phyloP scores from a whole-genome alignment of 2,113 vertebrate species.

The Podarcis raffonei region DNA sequence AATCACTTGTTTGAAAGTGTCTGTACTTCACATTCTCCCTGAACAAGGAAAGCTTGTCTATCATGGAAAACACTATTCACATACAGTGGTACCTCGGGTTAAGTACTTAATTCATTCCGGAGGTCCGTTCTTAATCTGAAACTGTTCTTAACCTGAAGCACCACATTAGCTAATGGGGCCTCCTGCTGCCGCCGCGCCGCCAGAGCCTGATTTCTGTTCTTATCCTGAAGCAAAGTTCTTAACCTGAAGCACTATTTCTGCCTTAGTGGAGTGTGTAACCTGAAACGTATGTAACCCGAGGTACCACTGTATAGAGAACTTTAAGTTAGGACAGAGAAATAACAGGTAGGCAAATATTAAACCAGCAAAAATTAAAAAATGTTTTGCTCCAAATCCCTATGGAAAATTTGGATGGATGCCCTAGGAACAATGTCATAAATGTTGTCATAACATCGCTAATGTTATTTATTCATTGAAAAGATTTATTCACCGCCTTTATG shows the following conservation, averaged over 20 bases:
- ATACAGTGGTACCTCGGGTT: too few species aligned
- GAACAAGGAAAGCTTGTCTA: not conserved
- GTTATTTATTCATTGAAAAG: not conserved
- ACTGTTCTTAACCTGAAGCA: too few species aligned
- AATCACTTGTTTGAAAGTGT: not conserved
- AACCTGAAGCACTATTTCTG: too few species aligned
- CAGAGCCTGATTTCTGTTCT: too few species aligned
- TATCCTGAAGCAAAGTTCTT: too few species aligned
- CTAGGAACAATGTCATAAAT: not conserved
- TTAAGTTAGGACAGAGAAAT: not conserved
- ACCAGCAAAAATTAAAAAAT: not conserved
- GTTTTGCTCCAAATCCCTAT: not conserved
- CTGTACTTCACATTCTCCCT: not conserved
- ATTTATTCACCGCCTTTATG: not conserved
- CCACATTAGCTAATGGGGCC: too few species aligned
- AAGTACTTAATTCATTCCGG: too few species aligned
- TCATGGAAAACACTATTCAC: not conserved
- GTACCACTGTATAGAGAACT: not conserved
- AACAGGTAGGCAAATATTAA: not conserved
- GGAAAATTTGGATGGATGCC: not conserved
- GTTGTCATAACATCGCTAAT: not conserved
- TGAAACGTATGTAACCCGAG: too few species aligned
- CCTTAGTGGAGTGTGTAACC: too few species aligned
- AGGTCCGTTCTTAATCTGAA: too few species aligned
- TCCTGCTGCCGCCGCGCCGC: too few species aligned